Base-by-base conservation (phyloP, 2,888 invertebrate genomes). In the Dascillus cervinus region DNA sequence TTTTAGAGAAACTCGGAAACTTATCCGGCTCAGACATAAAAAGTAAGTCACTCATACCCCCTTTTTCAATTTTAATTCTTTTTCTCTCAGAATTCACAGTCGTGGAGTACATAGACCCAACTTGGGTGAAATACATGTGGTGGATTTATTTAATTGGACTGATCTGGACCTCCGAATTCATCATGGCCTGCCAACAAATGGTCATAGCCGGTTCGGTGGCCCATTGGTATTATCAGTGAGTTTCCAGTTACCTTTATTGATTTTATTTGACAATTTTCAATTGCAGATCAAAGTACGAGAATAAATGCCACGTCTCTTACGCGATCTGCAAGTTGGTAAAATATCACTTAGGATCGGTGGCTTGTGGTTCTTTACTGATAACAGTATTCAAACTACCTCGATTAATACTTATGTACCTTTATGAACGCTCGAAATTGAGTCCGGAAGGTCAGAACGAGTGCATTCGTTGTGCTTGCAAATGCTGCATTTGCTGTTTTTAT, bases 291-390 rank as follows among this genome's bases (percentile, higher is more conserved):
- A 78, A 79, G 32, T 76, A 80, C 40, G 73, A 78, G 13, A 67
- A 73, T 41, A 68, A 69, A 29, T 74, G 78, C 0, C 86, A 85
- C 10, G 77, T 82, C 2, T 62, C 75, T 37, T 77, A 79, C 46
- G 75, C 85, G 0, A 78, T 85, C 48, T 77, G 81, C 28, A 85
- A 85, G 52, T 65, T 89, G 13, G 53, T 86, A 3, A 82, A 84
- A 55, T 96, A 92, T 57, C 95, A 97, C 64, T 68, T 95, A 52
- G 97, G 97, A 8, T 91, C 96, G 0, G 82, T 95, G 3, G 96
- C 95, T 0, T 85, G 95, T 53, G 97, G 97, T 2, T 90, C 95
- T 0, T 77, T 96, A 44, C 70, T 97, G 19, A 91, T 97, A 38
- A 92, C 95, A 0, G 68, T 95, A 27, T 87, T 95, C 55, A 94